A percentile compares a stretch with the other conserved stretches of the same genome.
These are phyloP conservation scores for Psilopogon haemacephalus DNA, from an alignment of 2,113 vertebrate species.

Conservation along the genomic window DNA sequence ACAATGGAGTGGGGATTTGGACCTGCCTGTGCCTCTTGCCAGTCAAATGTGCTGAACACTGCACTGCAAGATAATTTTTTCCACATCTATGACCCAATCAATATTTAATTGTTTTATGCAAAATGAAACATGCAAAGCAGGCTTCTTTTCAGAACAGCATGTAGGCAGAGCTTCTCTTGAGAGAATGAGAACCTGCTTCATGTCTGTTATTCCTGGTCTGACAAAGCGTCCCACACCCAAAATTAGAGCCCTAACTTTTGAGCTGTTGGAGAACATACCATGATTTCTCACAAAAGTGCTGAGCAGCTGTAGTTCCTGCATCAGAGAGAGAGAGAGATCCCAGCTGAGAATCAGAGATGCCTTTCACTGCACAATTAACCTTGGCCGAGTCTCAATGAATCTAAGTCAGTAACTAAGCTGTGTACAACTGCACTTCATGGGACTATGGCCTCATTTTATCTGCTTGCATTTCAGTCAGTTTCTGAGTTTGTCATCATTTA, in stretches of 20 bases:
- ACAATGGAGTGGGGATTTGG: not conserved
- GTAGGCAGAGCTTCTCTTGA: not conserved
- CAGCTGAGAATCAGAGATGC: not conserved
- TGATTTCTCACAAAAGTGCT: not conserved
- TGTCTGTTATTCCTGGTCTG: not conserved
- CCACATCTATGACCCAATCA: not conserved
- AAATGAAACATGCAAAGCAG: not conserved
- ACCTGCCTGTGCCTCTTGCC: not conserved
- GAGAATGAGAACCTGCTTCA: not conserved
- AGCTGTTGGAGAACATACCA: not conserved
- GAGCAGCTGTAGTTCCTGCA: not conserved
- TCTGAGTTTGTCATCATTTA: not conserved
- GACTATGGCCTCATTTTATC: not conserved
- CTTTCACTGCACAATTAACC: not conserved
- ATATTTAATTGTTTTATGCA: not conserved
- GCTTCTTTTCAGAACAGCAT: not conserved
- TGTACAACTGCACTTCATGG: not conserved
- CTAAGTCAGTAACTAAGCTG: not conserved
- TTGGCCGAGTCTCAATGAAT: not conserved
- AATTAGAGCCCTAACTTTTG: not conserved
- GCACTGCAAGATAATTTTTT: not conserved
- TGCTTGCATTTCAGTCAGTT: not conserved
- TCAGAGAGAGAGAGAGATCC: not conserved
- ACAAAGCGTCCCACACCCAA: not conserved
- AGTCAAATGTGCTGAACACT: not conserved